Evolutionary conservation across 2,888 invertebrate species (phyloP), one percentile per base, ranked within the genome.

Genomic region (Sesia bembeciformis): DNA sequence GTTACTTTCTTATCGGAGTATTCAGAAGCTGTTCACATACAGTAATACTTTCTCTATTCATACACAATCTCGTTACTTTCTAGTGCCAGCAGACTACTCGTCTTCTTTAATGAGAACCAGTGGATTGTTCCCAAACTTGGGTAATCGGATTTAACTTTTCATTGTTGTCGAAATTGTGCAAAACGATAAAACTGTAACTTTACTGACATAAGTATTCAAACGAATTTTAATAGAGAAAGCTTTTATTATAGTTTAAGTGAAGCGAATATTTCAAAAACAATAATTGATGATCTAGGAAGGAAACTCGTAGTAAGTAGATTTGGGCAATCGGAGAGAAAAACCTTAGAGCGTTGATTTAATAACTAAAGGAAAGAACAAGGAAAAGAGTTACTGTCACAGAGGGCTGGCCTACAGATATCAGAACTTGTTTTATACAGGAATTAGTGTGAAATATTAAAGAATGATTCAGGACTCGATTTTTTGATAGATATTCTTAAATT

Each of bases 1-100:
- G 64, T 66, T 74, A 74, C 77, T 82, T 81, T 81, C 82, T 66
- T 75, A 73, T 70, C 71, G 72, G 72, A 72, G 66, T 62, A 70
- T 71, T 65, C 67, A 50, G 60, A 68, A 71, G 68, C 50, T 56
- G 65, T 69, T 71, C 72, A 66, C 67, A 70, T 65, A 62, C 58
- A 60, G 64, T 60, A 67, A 54, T 79, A 84, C 87, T 87, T 87
- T 88, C 87, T 85, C 86, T 80, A 81, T 82, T 84, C 83, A 83
- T 77, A 70, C 62, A 40, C 74, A 74, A 70, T 72, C 76, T 70
- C 72, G 68, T 77, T 77, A 84, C 86, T 87, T 87, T 86, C 82
- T 23, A 23, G 23, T 23, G 67, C 80, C 72, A 66, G 61, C 62
- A 66, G 40, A 58, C 54, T 54, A 53, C 39, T 41, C 63, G 65